Percentiles rank a stretch among this genome's conserved stretches.
phyloP scores from a whole-genome alignment of 2,113 vertebrate species.

The Cyprinodon variegatus region DNA sequence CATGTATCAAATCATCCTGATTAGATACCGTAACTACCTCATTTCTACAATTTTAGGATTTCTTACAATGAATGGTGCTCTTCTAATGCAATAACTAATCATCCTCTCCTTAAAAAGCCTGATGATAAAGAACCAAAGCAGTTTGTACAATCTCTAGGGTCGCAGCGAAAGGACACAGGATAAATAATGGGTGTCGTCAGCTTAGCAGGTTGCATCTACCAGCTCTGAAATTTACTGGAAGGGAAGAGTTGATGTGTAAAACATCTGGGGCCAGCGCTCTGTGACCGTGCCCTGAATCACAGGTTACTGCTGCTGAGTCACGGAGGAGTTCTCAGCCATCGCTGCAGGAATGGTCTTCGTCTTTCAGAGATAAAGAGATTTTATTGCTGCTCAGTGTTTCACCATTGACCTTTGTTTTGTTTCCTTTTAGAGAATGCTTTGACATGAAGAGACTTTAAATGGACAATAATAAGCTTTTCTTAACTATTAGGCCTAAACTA shows the following conservation, averaged over 20 bases:
- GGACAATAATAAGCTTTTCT: conserved; percentile 16
- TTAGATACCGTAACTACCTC: neutral
- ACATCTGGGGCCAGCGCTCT: conserved; percentile 56
- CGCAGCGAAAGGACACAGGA: conserved; percentile 1
- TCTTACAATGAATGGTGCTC: no score
- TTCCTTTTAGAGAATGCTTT: conserved; percentile 15
- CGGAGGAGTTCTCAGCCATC: conserved; percentile 14
- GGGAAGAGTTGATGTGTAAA: conserved; percentile 40
- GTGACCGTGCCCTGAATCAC: conserved; percentile 66
- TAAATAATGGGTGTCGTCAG: conserved; percentile 34
- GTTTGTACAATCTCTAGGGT: conserved; percentile 31
- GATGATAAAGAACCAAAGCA: neutral
- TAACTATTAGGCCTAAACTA: neutral
- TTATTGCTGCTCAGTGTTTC: conserved; percentile 39
- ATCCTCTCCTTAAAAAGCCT: no score
- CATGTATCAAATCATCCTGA: no score
- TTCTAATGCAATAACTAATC: no score
- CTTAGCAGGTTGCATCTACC: conserved; percentile 20
- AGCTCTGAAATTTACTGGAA: conserved; percentile 69
- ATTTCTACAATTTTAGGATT: no score
- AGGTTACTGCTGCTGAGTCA: conserved; percentile 71
- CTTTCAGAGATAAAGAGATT: conserved; percentile 30
- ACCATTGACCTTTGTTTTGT: conserved; percentile 15
- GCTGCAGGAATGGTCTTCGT: conserved; percentile 11
- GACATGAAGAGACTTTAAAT: neutral